Percentiles rank a stretch among this genome's conserved stretches.
Evolutionary conservation across 1,140 invertebrate species (phyloP).

Genomic region (Tribolium madens): DNA sequence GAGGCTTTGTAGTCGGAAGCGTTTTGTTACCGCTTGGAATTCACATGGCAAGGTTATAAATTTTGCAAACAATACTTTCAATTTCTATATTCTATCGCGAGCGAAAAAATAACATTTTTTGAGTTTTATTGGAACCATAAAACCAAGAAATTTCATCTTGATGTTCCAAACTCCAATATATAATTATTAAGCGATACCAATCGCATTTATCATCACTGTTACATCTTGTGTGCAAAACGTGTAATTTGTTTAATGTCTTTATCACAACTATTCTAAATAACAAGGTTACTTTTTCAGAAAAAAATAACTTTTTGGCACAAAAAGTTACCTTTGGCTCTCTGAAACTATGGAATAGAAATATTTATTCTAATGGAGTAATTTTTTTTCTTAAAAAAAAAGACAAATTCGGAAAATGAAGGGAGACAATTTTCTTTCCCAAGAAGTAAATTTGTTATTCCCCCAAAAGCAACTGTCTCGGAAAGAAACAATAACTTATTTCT

Average conservation of each 20-base stretch:
- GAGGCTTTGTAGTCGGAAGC: constrained; percentile 11
- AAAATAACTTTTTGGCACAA: not conserved
- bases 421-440: no score
- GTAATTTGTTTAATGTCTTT: constrained; percentile 24
- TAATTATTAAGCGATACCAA: constrained; percentile 12
- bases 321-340: not conserved
- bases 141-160: constrained; percentile 4
- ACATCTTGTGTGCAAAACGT: not conserved
- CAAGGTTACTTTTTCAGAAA: not conserved
- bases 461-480: no score
- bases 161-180: constrained; percentile 11
- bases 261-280: not conserved
- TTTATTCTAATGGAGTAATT: no score
- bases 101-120: not conserved
- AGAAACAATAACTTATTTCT: no score
- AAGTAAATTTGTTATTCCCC: no score
- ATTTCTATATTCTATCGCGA: not conserved
- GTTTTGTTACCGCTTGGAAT: constrained; percentile 1
- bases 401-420: no score
- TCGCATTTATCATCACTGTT: not conserved
- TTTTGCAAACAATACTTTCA: constrained; percentile 3
- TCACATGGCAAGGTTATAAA: constrained; percentile 1
- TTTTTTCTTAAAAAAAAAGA: no score
- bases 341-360: no score
- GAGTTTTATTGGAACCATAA: not conserved